These are phyloP conservation scores for Otus scops DNA, from an alignment of 2,797 vertebrate genomes.

Conservation along the genomic window DNA sequence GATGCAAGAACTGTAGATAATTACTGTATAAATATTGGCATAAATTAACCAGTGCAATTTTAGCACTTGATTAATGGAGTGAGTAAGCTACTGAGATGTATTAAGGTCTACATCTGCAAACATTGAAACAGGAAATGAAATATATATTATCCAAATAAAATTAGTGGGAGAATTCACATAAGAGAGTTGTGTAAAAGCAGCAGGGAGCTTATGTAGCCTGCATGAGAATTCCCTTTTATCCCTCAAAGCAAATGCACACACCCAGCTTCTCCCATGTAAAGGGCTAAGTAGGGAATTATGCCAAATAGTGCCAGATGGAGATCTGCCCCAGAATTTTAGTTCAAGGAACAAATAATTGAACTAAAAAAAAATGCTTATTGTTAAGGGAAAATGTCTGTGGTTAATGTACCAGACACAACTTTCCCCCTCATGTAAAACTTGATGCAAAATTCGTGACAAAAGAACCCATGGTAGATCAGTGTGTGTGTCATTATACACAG, in stretches of 20 bases:
- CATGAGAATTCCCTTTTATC: not conserved
- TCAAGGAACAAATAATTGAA: not conserved
- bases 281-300: not conserved
- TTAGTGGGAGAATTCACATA: not conserved
- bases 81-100: not conserved
- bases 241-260: not conserved
- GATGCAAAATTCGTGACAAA: not conserved
- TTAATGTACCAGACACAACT: not conserved
- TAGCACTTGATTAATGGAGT: slow-evolving; percentile 31
- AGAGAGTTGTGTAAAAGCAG: not conserved
- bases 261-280: not conserved
- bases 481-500: not conserved
- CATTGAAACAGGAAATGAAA: not conserved
- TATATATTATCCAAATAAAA: not conserved
- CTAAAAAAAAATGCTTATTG: not conserved
- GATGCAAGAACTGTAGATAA: not conserved
- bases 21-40: slow-evolving; percentile 20
- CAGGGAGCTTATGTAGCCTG: accelerated
- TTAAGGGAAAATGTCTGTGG: not conserved
- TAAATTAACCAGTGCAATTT: slow-evolving; percentile 9
- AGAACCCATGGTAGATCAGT: accelerated
- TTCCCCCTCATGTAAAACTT: not conserved
- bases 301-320: not conserved
- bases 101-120: not conserved
- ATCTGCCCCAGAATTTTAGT: not conserved